Conservation (phyloP, 2,113 vertebrate genomes). For the Pelecanus crispus region DNA sequence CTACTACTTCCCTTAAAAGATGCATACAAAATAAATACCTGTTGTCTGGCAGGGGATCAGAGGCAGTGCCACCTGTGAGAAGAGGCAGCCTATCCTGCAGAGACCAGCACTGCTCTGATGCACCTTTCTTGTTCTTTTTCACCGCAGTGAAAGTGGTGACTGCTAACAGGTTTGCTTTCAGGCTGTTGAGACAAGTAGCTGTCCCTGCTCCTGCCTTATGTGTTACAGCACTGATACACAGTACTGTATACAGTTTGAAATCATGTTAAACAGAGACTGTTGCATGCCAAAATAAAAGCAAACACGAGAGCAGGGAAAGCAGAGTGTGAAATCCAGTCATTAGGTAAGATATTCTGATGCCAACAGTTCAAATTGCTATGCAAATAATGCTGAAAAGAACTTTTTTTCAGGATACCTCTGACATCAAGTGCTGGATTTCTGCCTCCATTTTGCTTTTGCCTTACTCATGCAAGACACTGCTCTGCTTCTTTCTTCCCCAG, state of each 20-base stretch:
- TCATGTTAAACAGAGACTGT: not conserved
- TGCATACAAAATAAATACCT: not conserved
- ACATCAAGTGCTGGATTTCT: not conserved
- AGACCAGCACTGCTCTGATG: not conserved
- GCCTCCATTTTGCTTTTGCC: not conserved
- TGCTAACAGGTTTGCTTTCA: not conserved
- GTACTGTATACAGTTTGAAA: not conserved
- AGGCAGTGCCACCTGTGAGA: not conserved
- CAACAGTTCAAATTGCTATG: not conserved
- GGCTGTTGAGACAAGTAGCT: not conserved
- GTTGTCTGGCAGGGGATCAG: not conserved
- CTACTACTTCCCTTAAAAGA: not conserved
- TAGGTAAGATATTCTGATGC: not conserved
- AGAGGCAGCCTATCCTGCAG: not conserved
- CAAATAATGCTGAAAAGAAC: not conserved
- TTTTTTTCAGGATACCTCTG: not conserved
- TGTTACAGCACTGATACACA: not conserved
- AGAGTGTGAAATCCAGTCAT: not conserved
- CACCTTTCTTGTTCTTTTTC: not conserved
- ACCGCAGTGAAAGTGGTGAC: not conserved
- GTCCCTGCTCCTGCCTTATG: not conserved
- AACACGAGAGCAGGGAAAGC: not conserved
- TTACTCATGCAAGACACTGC: not conserved
- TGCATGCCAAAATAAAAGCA: not conserved
- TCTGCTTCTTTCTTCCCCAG: not conserved